Evolutionary conservation across 2,888 invertebrate genomes (phyloP), one percentile per base, ranked within the genome.

Genomic region (Meandrusa payeni): DNA sequence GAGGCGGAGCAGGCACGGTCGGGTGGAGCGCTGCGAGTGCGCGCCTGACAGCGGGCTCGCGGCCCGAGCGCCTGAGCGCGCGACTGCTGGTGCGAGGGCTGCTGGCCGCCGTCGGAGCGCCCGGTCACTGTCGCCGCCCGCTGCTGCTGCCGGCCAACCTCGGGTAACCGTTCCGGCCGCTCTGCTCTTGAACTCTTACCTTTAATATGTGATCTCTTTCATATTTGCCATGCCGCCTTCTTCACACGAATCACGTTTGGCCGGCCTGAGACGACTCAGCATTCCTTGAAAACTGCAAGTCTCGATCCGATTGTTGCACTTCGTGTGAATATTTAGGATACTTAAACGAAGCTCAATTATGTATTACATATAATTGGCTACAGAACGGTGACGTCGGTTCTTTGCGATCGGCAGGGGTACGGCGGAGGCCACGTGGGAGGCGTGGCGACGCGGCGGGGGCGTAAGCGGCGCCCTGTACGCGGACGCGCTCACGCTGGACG

Each of bases 351-450:
- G n/a, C n/a, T n/a, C n/a, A n/a, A n/a, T n/a, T n/a, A n/a, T n/a
- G n/a, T n/a, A n/a, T n/a, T n/a, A n/a, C n/a, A n/a, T n/a, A n/a
- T n/a, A n/a, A n/a, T n/a, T n/a, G n/a, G n/a, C n/a, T n/a, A n/a
- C n/a, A n/a, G n/a, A n/a, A n/a, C n/a, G n/a, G n/a, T n/a, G n/a
- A n/a, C n/a, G n/a, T n/a, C n/a, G n/a, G n/a, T 15, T 15, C 4
- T 15, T 15, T 4, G 15, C 15, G n/a, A 9, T 12, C 15, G n/a
- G n/a, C 13, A 83, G 83, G 0, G 19, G 54, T n/a, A 59, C 70
- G 12, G 3, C 69, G 6, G 69, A 76, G 23, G 77, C 74, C 1
- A 51, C 45, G 0, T 86, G 85, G 83, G 81, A 83, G 33, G 57
- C 71, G 3, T 83, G 85, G 81, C 66, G 74, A 0, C 72, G 71